These are phyloP conservation scores for Monoplex corrugatus DNA, from an alignment of 2,888 invertebrate genomes.

Conservation along the genomic window DNA sequence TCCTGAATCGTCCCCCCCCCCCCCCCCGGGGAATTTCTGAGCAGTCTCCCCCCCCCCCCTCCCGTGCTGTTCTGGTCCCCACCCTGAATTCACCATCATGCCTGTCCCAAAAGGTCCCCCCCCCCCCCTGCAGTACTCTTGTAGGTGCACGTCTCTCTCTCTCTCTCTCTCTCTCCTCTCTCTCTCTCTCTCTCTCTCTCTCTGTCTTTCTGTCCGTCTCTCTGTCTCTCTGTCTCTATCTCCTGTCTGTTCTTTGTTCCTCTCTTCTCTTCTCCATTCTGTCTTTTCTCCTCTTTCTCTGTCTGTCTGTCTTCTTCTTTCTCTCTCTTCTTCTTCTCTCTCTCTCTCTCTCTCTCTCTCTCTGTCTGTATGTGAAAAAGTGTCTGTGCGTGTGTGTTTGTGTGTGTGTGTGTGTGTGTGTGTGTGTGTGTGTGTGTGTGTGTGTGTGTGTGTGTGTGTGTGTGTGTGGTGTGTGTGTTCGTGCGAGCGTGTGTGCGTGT, in stretches of 20 bases:
- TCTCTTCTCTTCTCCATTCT: not conserved
- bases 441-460: too few relatives aligned
- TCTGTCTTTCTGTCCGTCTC: too few relatives aligned
- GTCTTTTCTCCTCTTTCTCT: not conserved
- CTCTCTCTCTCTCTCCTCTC: not conserved
- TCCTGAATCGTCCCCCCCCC: not conserved
- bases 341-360: not conserved
- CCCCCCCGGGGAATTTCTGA: not conserved
- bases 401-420: too few relatives aligned
- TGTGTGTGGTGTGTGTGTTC: too few relatives aligned
- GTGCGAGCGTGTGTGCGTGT: too few relatives aligned
- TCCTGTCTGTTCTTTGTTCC: not conserved
- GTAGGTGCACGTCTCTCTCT: not conserved
- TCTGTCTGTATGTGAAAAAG: too few relatives aligned
- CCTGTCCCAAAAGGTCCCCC: not conserved
- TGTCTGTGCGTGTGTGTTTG: too few relatives aligned
- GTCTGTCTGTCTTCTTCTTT: too few relatives aligned
- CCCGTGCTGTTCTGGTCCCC: not conserved
- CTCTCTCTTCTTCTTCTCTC: not conserved
- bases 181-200: too few relatives aligned
- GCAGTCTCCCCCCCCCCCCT: not conserved
- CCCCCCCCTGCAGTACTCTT: not conserved
- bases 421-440: too few relatives aligned
- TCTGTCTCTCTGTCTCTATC: too few relatives aligned
- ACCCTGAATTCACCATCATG: not conserved